Percentiles rank a stretch among this genome's conserved stretches.
Conservation (phyloP, 2,888 invertebrate genomes). For the Luperina nickerlii region DNA sequence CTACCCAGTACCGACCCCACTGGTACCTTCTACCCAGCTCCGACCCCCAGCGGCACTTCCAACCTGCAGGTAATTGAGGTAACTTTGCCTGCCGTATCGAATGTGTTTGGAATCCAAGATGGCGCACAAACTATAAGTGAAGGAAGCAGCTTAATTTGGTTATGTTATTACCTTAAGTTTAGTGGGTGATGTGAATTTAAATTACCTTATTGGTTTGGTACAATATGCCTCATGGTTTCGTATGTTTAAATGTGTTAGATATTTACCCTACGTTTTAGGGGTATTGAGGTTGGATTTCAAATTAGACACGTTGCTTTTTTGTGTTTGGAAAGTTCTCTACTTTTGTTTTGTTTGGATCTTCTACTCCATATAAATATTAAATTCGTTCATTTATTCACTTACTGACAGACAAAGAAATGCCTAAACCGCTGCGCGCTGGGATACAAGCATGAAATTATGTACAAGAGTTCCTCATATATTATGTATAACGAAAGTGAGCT, state of each 20-base stretch:
- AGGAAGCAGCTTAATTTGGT: slow-evolving; percentile 55
- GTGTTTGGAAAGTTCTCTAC: background rate
- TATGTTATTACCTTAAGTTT: slow-evolving; percentile 57
- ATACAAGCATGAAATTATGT: background rate
- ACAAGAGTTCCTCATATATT: background rate
- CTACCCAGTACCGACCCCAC: background rate
- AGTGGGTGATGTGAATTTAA: slow-evolving; percentile 52
- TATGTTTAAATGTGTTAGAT: slow-evolving; percentile 15
- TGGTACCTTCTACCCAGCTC: slow-evolving; percentile 23
- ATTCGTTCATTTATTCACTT: background rate
- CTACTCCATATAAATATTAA: background rate
- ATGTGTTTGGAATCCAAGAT: slow-evolving; percentile 65
- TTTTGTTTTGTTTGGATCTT: background rate
- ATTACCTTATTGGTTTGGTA: slow-evolving; percentile 51
- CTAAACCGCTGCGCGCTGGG: background rate
- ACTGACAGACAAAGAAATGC: background rate
- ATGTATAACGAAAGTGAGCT: background rate
- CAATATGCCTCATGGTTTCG: slow-evolving; percentile 36
- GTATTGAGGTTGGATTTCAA: slow-evolving; percentile 16
- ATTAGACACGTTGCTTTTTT: background rate
- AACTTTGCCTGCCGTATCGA: slow-evolving; percentile 37
- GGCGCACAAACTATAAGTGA: slow-evolving; percentile 53
- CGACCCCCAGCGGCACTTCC: slow-evolving; percentile 24
- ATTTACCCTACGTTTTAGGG: slow-evolving; percentile 7
- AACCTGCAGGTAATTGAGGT: slow-evolving; percentile 30